A percentile compares a stretch with the other conserved stretches of the same genome.
These are phyloP conservation scores for Helicoverpa armigera DNA, from an alignment of 1,140 invertebrate genomes.

Conservation along the genomic window DNA sequence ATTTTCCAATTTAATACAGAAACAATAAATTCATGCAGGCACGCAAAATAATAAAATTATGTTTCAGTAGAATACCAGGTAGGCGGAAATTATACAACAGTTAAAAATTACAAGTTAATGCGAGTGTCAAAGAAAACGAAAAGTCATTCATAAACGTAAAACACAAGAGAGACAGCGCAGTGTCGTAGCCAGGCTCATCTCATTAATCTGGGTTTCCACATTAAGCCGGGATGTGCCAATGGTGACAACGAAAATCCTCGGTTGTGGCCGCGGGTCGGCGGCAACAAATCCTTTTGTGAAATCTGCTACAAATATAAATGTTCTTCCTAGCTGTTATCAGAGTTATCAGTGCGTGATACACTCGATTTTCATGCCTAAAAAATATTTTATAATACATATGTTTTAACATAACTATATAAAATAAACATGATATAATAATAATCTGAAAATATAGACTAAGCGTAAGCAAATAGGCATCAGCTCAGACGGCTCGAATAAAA, in stretches of 20 bases:
- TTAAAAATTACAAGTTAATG: neutral
- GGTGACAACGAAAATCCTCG: constrained; percentile 79
- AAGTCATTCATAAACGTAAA: constrained; percentile 52
- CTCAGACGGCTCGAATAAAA: constrained; percentile 57
- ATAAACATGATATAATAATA: no score
- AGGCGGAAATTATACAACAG: constrained; percentile 1
- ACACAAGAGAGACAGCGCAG: constrained; percentile 44
- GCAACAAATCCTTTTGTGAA: constrained; percentile 76
- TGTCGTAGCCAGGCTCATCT: constrained; percentile 59
- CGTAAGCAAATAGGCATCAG: constrained; percentile 43
- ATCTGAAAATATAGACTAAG: neutral
- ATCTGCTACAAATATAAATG: constrained; percentile 67
- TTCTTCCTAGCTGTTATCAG: constrained; percentile 18
- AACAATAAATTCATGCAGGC: neutral
- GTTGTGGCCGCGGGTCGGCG: constrained; percentile 62
- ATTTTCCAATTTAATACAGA: neutral
- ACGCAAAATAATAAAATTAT: constrained; percentile 12
- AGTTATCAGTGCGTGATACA: neutral
- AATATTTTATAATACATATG: no score
- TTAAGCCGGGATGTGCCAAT: constrained; percentile 81
- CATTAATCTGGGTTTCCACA: constrained; percentile 79
- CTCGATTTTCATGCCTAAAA: neutral
- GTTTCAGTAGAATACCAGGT: neutral
- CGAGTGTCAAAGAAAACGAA: constrained; percentile 15
- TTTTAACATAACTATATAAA: no score